phyloP scores from a whole-genome alignment of 1,140 invertebrate species.

The Stegodyphus mimosarum region DNA sequence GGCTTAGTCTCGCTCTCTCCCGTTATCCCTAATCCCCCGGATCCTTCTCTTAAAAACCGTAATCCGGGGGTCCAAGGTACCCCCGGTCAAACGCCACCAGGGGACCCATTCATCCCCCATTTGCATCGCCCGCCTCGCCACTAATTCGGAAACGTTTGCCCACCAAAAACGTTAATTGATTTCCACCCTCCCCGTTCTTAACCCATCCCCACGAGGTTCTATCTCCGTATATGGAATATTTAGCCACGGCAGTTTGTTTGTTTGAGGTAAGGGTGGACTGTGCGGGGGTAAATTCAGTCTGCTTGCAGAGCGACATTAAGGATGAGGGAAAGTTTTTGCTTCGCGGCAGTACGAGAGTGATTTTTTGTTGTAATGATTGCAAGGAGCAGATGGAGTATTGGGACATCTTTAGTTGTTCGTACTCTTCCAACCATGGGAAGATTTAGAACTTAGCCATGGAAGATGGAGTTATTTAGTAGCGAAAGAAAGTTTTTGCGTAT shows the following conservation, averaged over 20 bases:
- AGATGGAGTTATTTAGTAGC: too few species aligned
- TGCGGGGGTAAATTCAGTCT: background rate
- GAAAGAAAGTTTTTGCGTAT: too few species aligned
- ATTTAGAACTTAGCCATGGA: too few species aligned
- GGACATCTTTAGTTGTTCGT: too few species aligned
- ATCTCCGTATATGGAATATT: background rate
- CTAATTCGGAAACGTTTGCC: conserved; percentile 46
- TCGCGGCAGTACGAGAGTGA: too few species aligned
- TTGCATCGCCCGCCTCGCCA: conserved; percentile 28
- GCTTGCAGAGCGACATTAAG: background rate
- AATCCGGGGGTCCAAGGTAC: conserved; percentile 22
- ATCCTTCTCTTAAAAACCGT: conserved; percentile 43
- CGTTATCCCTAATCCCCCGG: conserved; percentile 26
- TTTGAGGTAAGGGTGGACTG: background rate
- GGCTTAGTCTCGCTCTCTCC: conserved; percentile 13
- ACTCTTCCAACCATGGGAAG: too few species aligned
- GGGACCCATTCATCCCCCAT: conserved; percentile 57
- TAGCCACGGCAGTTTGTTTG: background rate
- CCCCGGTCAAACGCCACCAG: conserved; percentile 49
- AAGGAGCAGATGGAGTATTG: too few species aligned
- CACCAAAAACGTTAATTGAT: conserved; percentile 59
- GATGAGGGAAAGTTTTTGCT: too few species aligned
- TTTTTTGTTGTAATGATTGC: too few species aligned
- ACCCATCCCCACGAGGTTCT: background rate
- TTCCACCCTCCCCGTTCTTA: background rate